Evolutionary conservation across 1,140 invertebrate genomes (phyloP), one percentile per base, ranked within the genome.

Genomic region (Calephelis nemesis): DNA sequence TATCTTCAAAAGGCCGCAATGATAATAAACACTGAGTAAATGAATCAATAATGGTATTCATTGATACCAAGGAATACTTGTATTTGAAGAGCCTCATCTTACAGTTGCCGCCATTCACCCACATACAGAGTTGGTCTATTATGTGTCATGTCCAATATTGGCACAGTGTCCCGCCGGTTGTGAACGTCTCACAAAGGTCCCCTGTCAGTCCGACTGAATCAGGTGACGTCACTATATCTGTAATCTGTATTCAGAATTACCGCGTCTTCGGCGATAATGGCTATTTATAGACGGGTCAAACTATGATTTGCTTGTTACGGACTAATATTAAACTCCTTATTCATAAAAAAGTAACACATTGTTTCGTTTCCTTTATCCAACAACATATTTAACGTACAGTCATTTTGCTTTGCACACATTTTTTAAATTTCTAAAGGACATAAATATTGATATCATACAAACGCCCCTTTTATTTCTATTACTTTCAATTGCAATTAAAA

Each of bases 131-230:
- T 77, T 78, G 74, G 74, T 48, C 78, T 71, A 83, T 85, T 83
- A 78, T 82, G 74, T 64, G 70, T 72, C 70, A 75, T 79, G 82
- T 83, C 80, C 79, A 81, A 84, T 88, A 88, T 88, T 88, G 85
- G 86, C 83, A 87, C 77, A 71, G 72, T 82, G 79, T 82, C 81
- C 78, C 76, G 74, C 72, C 78, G 75, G 79, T 84, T 83, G 79
- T 82, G 67, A 65, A 67, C 72, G 68, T 65, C 69, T 71, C 71
- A 83, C 79, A 82, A 76, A 71, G 79, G 80, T 82, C 86, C 84
- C 83, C 74, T 74, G 85, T 87, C 83, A 87, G 71, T 73, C 63
- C 65, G 47, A 65, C 15, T 63, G 66, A 65, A 39, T 15, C 63
- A 68, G 63, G 62, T 42, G 50, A 52, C 67, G 65, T 69, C 50